A percentile compares a stretch with the other conserved stretches of the same genome.
These are phyloP conservation scores for Fregata magnificens DNA, from an alignment of 2,113 vertebrate species.

Conservation along the genomic window DNA sequence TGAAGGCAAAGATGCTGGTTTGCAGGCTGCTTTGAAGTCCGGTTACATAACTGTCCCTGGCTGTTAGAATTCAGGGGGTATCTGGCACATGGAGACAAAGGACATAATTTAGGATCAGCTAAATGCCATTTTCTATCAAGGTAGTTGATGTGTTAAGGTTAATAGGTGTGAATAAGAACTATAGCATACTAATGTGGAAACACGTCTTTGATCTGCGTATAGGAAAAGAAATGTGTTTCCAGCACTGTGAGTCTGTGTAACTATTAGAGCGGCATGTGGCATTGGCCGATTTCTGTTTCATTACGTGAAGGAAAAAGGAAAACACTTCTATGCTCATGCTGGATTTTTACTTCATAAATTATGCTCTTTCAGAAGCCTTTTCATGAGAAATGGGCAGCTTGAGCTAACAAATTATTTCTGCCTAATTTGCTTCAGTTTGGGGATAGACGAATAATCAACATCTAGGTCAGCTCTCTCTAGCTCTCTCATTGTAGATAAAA, in stretches of 20 bases:
- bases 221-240: neutral
- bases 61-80: slow-evolving; percentile 24
- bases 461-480: neutral
- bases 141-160: slow-evolving; percentile 8
- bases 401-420: slow-evolving; percentile 13
- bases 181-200: neutral
- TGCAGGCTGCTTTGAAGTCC: slow-evolving; percentile 63
- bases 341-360: slow-evolving; percentile 12
- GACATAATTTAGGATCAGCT: slow-evolving; percentile 53
- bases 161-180: slow-evolving; percentile 42
- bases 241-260: neutral
- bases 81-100: slow-evolving; percentile 39
- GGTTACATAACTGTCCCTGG: slow-evolving; percentile 60
- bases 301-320: neutral
- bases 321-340: neutral
- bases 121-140: slow-evolving; percentile 39
- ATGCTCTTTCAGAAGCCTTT: slow-evolving; percentile 5
- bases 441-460: neutral
- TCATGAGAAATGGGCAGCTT: neutral
- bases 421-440: neutral
- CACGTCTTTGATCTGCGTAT: neutral
- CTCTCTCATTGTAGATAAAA: neutral
- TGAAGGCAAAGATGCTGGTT: slow-evolving; percentile 54
- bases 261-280: neutral
- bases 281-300: neutral